A percentile compares a stretch with the other conserved stretches of the same genome.
These are phyloP conservation scores for Xenopus petersii DNA, from an alignment of 2,797 vertebrate genomes.

Conservation along the genomic window DNA sequence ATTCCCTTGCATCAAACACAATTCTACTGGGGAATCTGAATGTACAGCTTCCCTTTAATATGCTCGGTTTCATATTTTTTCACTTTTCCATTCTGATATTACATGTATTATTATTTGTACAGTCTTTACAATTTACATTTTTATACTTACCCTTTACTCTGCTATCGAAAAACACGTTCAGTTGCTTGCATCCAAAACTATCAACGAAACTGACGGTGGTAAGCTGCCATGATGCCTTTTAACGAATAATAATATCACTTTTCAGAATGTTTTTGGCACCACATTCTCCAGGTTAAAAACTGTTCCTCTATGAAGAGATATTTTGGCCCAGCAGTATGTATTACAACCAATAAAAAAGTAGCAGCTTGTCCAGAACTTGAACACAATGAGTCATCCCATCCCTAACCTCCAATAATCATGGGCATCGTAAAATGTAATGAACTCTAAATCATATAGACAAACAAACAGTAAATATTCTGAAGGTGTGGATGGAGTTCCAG, in stretches of 20 bases:
- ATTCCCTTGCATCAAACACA: no score
- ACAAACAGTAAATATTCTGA: slow-evolving; percentile 6
- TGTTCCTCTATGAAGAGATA: background rate
- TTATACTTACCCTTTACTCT: no score
- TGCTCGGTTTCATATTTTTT: no score
- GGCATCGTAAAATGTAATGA: slow-evolving; percentile 18
- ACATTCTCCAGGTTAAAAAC: background rate
- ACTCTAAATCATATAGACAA: slow-evolving; percentile 18
- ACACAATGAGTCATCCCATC: slow-evolving; percentile 1
- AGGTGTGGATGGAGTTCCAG: slow-evolving; percentile 1
- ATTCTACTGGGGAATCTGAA: no score
- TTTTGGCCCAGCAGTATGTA: background rate
- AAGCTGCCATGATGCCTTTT: background rate
- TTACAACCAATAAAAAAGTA: background rate
- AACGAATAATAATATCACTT: background rate
- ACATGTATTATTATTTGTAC: no score
- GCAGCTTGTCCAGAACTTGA: background rate
- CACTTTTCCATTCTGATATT: no score
- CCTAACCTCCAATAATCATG: slow-evolving; percentile 1
- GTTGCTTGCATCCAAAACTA: no score
- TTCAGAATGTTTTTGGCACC: background rate
- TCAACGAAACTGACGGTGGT: background rate
- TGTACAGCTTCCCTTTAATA: no score
- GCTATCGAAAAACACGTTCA: no score
- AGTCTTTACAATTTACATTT: no score